Conservation (phyloP, 2,888 invertebrate genomes). For the Laothoe populi region DNA sequence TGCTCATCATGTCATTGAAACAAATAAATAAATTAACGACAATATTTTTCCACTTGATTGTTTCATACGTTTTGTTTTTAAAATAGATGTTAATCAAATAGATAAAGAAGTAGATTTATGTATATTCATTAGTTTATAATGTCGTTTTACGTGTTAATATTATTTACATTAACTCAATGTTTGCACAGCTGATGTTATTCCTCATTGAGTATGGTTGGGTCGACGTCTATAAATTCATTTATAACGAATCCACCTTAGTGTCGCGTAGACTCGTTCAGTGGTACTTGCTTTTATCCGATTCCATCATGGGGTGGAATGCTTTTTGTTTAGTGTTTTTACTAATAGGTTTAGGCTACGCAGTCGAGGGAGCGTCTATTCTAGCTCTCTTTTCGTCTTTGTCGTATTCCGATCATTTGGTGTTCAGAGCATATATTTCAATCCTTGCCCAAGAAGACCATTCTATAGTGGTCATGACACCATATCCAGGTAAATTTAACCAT, state of each 20-base stretch:
- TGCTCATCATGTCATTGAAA: too few species aligned
- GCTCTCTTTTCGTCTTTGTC: conserved; percentile 74
- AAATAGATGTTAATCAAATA: not conserved
- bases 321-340: conserved; percentile 48
- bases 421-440: conserved; percentile 66
- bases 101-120: not conserved
- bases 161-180: conserved; percentile 46
- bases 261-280: conserved; percentile 40
- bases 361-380: conserved; percentile 62
- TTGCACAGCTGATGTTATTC: conserved; percentile 52
- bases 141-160: conserved; percentile 21
- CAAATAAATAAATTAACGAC: too few species aligned
- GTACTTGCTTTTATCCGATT: conserved; percentile 31
- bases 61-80: not conserved
- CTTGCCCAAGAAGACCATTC: conserved; percentile 67
- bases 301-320: conserved; percentile 47
- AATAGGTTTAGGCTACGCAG: conserved; percentile 43
- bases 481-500: conserved; percentile 68
- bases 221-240: conserved; percentile 30
- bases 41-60: conserved; percentile 3
- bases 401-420: conserved; percentile 72
- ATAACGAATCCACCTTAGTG: conserved; percentile 38
- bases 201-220: conserved; percentile 22
- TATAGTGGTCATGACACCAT: conserved; percentile 74
- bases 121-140: not conserved